These are phyloP conservation scores for Indicator indicator DNA, from an alignment of 2,113 vertebrate species.

Conservation along the genomic window DNA sequence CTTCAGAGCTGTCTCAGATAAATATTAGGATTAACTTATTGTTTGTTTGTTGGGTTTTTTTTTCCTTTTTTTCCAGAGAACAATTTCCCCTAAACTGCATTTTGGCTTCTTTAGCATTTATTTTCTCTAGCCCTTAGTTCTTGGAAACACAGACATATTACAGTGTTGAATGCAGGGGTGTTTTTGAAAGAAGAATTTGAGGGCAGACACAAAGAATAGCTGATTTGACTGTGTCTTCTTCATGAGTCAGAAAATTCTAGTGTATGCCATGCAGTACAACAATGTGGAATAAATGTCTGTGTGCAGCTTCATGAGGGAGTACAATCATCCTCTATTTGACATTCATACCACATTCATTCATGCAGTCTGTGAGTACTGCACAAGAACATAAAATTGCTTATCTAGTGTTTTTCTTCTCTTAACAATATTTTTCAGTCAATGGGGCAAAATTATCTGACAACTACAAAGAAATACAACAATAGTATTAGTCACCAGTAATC, in stretches of 20 bases:
- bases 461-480: background rate
- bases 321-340: background rate
- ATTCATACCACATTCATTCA: background rate
- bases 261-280: background rate
- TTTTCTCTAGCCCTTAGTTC: background rate
- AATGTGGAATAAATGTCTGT: background rate
- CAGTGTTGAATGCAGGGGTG: background rate
- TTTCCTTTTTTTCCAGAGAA: rapidly evolving
- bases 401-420: background rate
- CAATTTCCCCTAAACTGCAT: background rate
- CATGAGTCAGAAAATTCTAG: background rate
- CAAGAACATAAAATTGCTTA: background rate
- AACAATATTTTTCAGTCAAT: background rate
- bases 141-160: background rate
- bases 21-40: background rate
- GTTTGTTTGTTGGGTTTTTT: too few relatives aligned
- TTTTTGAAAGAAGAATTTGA: background rate
- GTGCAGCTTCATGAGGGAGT: background rate
- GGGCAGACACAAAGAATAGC: background rate
- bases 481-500: background rate
- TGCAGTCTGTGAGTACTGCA: background rate
- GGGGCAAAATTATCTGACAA: background rate
- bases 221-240: background rate
- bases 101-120: background rate
- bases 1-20: background rate